A percentile compares a stretch with the other conserved stretches of the same genome.
Evolutionary conservation across 2,888 invertebrate genomes (phyloP).

Genomic region (Tigriopus californicus): DNA sequence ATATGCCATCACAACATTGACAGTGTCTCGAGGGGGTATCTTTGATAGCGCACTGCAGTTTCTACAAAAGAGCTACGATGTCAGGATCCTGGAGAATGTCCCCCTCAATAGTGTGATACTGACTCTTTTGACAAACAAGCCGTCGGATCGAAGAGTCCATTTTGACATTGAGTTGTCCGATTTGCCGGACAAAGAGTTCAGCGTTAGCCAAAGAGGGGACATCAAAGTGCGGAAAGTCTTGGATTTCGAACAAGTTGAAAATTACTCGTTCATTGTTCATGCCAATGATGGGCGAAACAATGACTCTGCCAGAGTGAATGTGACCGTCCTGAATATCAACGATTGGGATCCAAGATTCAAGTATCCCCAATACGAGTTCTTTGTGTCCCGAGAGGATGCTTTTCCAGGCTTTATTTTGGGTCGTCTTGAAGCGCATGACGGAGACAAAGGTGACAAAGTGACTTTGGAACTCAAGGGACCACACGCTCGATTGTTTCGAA

Average conservation of each 20-base stretch:
- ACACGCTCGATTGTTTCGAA: constrained; percentile 44
- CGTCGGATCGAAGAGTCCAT: constrained; percentile 32
- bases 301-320: constrained; percentile 58
- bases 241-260: constrained; percentile 51
- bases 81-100: constrained; percentile 53
- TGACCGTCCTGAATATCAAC: constrained; percentile 66
- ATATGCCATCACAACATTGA: constrained; percentile 63
- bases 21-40: constrained; percentile 40
- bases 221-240: constrained; percentile 49
- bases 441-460: constrained; percentile 55
- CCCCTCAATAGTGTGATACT: constrained; percentile 51
- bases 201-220: constrained; percentile 42
- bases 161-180: background rate
- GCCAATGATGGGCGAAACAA: constrained; percentile 65
- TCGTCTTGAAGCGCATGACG: constrained; percentile 65
- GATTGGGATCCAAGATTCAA: constrained; percentile 85
- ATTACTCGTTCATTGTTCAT: constrained; percentile 54
- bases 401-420: constrained; percentile 31
- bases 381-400: constrained; percentile 21
- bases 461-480: constrained; percentile 50
- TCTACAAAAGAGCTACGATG: constrained; percentile 46
- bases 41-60: constrained; percentile 41
- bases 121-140: constrained; percentile 44
- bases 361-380: constrained; percentile 67
- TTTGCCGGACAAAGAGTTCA: background rate